Evolutionary conservation across 1,140 invertebrate species (phyloP), one percentile per base, ranked within the genome.

Genomic region (Hypsibius dujardini): DNA sequence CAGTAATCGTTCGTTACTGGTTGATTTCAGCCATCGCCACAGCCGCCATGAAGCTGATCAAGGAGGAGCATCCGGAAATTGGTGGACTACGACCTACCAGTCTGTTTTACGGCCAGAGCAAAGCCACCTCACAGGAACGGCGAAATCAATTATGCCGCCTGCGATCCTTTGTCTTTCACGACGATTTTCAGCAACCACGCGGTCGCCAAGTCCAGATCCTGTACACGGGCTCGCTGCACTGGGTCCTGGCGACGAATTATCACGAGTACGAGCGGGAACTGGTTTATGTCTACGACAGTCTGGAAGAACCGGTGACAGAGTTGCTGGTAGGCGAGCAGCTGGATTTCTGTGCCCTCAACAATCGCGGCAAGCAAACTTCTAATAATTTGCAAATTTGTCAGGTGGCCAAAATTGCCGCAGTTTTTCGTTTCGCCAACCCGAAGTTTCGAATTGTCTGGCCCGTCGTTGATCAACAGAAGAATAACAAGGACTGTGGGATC

Each of bases 401-500:
- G 28, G 28, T 28, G 28, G 28, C 28, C 3, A 67, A 67, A 42
- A 45, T 67, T 3, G 62, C 62, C 42, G 62, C 62, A 7, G 62
- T 67, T 45, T 67, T 15, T 42, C 12, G 62, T 7, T 67, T 67
- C 42, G 7, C 12, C 12, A 42, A 45, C 42, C 42, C 62, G 42
- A 67, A 67, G 45, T 67, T 67, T 42, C 62, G 62, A 12, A 42
- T 67, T 3, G 7, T 45, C 12, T 67, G 62, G 62, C 62, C 62
- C 62, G 7, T 67, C 12, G 62, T 67, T 3, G 62, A 67, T 67
- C 62, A 67, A 45, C 62, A 67, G 62, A 67, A 45, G 62, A 67
- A 67, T 67, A 67, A 67, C 45, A 67, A 67, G 42, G 62, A 67
- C 42, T 67, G 62, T 67, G 62, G 62, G 3, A 67, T 67, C 12